Conservation (phyloP, 2,797 vertebrate species). For the Sebastiscus albofasciatus region DNA sequence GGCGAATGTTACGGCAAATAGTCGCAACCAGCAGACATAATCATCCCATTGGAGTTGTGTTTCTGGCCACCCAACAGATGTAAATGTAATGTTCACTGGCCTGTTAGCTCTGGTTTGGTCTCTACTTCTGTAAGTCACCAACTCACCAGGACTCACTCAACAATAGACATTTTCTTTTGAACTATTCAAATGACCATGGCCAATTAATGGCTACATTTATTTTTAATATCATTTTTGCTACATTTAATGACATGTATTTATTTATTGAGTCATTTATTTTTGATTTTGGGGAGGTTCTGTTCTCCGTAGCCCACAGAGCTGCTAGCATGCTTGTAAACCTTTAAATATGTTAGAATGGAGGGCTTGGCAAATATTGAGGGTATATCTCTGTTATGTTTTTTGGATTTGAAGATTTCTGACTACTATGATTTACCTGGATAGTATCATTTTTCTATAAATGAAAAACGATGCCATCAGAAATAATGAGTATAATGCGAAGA, state of each 20-base stretch:
- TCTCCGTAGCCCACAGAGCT: neutral
- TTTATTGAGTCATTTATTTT: neutral
- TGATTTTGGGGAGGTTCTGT: neutral
- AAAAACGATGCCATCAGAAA: neutral
- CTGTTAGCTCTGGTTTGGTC: neutral
- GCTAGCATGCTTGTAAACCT: neutral
- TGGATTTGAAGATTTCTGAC: neutral
- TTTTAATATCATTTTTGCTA: no score
- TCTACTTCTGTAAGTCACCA: no score
- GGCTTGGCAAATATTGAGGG: neutral
- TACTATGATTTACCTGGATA: neutral
- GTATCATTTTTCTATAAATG: neutral
- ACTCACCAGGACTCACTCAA: no score
- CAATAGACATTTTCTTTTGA: no score
- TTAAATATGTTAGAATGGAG: neutral
- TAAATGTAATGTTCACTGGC: neutral
- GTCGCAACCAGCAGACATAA: neutral
- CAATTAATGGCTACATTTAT: no score
- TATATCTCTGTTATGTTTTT: neutral
- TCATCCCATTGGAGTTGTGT: neutral
- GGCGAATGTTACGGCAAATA: no score
- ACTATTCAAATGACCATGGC: no score
- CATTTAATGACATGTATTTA: no score
- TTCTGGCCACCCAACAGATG: neutral
- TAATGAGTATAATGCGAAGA: neutral